These are phyloP conservation scores for Anoura caudifer DNA, from an alignment of 2,113 vertebrate species.

Conservation along the genomic window DNA sequence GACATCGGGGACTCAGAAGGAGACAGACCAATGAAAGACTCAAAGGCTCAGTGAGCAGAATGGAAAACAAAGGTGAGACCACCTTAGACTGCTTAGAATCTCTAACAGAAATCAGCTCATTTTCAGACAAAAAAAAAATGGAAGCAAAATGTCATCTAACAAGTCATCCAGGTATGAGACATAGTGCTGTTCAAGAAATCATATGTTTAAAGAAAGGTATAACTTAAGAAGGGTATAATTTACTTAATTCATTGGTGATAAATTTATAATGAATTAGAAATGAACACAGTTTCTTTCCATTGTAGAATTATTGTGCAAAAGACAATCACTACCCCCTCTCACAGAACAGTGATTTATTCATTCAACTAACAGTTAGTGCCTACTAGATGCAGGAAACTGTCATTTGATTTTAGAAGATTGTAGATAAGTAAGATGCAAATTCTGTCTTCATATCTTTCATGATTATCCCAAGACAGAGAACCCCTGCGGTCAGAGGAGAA, in stretches of 20 bases:
- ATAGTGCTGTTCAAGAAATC: neutral
- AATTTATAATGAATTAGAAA: neutral
- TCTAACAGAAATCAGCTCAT: neutral
- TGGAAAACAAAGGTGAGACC: neutral
- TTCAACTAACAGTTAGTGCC: neutral
- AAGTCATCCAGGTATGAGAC: neutral
- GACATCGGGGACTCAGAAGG: neutral
- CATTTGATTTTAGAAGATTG: neutral
- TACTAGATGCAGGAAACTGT: neutral
- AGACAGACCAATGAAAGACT: neutral
- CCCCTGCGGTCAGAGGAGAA: neutral
- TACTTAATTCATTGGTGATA: neutral
- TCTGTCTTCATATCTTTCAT: neutral
- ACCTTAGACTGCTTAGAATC: neutral
- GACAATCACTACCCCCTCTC: neutral
- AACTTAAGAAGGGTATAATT: neutral
- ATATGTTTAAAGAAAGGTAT: neutral
- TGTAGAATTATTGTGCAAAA: neutral
- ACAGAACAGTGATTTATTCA: neutral
- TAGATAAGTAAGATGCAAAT: neutral
- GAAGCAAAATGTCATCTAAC: neutral
- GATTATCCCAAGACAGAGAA: neutral
- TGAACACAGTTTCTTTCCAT: neutral
- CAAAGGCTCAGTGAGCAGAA: neutral
- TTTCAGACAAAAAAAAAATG: conserved; percentile 8